Base-by-base conservation (phyloP, 2,888 invertebrate species). In the Archips xylosteana region DNA sequence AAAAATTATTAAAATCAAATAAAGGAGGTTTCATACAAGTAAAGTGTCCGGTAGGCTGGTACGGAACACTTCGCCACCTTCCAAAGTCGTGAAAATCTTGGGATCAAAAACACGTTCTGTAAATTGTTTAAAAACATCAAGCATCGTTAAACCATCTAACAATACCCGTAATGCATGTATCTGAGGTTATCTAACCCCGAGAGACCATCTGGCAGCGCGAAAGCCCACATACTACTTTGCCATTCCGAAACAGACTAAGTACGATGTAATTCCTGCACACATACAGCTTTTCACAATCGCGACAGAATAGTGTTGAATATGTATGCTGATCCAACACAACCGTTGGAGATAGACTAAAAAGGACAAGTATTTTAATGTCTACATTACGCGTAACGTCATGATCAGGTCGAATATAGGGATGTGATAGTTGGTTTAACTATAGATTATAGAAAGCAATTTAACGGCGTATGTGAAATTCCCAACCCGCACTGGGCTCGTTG, bases 351-450 rank as follows among this genome's bases (percentile, higher is more conserved):
- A 76, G 77, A 82, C 82, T 78, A 81, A 83, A 85, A 86, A 81
- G 86, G 86, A 77, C 78, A 85, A 85, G 87, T 85, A 87, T 89
- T 85, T 87, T 89, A 88, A 90, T 89, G 87, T 87, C 88, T 89
- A 87, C 87, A 89, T 90, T 85, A 87, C 81, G 75, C 80, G 79
- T 76, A 23, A 69, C 75, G 80, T 79, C 82, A 79, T 80, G 79
- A 78, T 76, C 75, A 75, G 80, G 78, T 77, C 80, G 77, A 78
- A 75, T 70, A 75, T 80, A 71, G 80, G 79, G 70, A 74, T 76
- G 76, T 76, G 79, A 78, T 1, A 23, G 1, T 39, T 39, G 54
- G 15, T 57, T 12, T 12, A 57, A 57, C 32, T 1, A 12, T 59
- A 49, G 2, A 13, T n/a, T n/a, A 39, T 39, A 39, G 39, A 39